Evolutionary conservation across 2,888 invertebrate genomes (phyloP).

Genomic region (Mesorhabditis spiculigera): DNA sequence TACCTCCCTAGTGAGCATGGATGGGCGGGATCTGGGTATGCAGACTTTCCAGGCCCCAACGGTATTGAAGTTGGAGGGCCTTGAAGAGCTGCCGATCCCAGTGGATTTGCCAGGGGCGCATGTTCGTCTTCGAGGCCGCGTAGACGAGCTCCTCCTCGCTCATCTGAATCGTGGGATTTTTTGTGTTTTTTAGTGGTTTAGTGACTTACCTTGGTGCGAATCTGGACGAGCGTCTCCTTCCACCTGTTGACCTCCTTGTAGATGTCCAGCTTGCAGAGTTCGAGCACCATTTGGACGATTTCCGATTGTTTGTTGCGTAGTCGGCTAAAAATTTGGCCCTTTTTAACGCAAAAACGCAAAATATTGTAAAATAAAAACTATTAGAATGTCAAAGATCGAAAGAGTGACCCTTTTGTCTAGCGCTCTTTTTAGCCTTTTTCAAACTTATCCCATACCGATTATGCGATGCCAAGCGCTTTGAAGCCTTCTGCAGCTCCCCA

Average conservation of each 20-base stretch:
- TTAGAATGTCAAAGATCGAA: neutral
- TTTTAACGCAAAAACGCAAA: neutral
- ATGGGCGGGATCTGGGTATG: conserved; percentile 85
- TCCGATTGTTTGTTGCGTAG: conserved; percentile 49
- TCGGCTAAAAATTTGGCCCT: conserved; percentile 27
- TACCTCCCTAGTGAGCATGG: too few relatives aligned
- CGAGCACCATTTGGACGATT: conserved; percentile 57
- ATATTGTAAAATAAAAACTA: too few relatives aligned
- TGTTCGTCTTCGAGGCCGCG: conserved; percentile 63
- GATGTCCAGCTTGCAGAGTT: conserved; percentile 78
- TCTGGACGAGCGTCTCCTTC: conserved; percentile 81
- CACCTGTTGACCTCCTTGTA: conserved; percentile 81
- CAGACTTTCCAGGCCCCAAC: conserved; percentile 77
- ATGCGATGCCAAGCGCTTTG: conserved; percentile 74
- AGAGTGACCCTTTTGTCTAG: too few relatives aligned
- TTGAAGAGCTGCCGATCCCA: conserved; percentile 81
- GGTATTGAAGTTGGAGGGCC: conserved; percentile 84
- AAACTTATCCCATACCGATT: conserved; percentile 61
- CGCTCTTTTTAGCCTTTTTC: neutral
- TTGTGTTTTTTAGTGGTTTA: neutral
- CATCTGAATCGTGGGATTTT: conserved; percentile 18
- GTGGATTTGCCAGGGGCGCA: conserved; percentile 85
- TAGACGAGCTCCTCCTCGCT: conserved; percentile 56
- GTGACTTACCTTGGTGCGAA: conserved; percentile 69
- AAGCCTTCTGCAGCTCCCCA: conserved; percentile 75